phyloP scores from a whole-genome alignment of 2,113 vertebrate genomes.

The Montifringilla adamsi region DNA sequence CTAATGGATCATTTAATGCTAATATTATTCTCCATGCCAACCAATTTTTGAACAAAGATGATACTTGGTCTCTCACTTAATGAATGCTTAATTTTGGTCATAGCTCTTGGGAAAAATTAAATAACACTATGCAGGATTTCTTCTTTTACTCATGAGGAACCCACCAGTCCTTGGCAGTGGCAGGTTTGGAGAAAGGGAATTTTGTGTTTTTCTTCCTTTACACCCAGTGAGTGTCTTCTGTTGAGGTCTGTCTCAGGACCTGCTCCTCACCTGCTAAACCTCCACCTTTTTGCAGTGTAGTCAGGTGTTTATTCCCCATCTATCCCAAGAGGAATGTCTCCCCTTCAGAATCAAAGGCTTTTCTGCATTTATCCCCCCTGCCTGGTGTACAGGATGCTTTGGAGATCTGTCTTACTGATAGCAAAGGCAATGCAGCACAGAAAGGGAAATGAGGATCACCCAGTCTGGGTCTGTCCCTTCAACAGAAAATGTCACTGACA shows the following conservation, averaged over 20 bases:
- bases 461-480: not conserved
- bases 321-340: not conserved
- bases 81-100: not conserved
- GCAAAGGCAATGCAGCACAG: not conserved
- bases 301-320: not conserved
- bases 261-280: not conserved
- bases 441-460: not conserved
- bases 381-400: not conserved
- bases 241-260: not conserved
- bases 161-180: not conserved
- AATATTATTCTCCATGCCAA: not conserved
- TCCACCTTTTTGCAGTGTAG: not conserved
- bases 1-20: not conserved
- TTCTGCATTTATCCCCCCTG: not conserved
- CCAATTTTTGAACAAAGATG: not conserved
- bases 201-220: not conserved
- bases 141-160: not conserved
- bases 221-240: not conserved
- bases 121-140: not conserved
- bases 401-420: accelerated
- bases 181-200: not conserved
- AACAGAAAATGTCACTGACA: not conserved
- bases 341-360: not conserved
- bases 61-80: not conserved
- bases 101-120: not conserved